A percentile compares a stretch with the other conserved stretches of the same genome.
These are phyloP conservation scores for Copidosoma aretas DNA, from an alignment of 2,888 invertebrate species.

Conservation along the genomic window DNA sequence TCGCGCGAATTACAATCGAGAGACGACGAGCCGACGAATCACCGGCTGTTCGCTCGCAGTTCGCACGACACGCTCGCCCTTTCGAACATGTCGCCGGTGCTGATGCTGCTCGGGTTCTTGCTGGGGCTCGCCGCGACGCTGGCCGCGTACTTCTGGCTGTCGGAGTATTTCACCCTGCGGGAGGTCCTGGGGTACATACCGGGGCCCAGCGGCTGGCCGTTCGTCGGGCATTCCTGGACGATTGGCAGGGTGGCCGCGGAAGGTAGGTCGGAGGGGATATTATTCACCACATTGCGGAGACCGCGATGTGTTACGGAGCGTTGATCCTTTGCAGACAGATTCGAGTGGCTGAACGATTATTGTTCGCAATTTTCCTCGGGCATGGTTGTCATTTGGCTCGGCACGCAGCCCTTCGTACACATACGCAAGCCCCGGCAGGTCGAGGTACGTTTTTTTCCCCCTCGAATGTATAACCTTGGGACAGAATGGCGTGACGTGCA, in stretches of 20 bases:
- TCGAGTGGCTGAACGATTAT: slow-evolving; percentile 42
- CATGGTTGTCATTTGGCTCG: slow-evolving; percentile 46
- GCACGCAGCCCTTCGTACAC: slow-evolving; percentile 38
- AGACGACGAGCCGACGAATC: neutral
- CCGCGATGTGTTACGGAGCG: too few species aligned
- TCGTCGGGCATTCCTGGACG: slow-evolving; percentile 41
- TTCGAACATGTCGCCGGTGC: slow-evolving; percentile 27
- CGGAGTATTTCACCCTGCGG: slow-evolving; percentile 33
- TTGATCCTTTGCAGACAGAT: slow-evolving; percentile 42
- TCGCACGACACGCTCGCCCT: too few species aligned
- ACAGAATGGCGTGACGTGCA: too few species aligned
- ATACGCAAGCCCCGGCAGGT: slow-evolving; percentile 48
- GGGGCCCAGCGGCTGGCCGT: slow-evolving; percentile 45
- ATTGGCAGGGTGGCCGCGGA: slow-evolving; percentile 36
- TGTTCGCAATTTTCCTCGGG: slow-evolving; percentile 44
- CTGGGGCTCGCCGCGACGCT: slow-evolving; percentile 6
- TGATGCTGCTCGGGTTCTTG: slow-evolving; percentile 21
- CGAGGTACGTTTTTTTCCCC: slow-evolving; percentile 49
- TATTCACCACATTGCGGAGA: too few species aligned
- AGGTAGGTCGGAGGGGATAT: too few species aligned
- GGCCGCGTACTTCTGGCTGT: slow-evolving; percentile 25
- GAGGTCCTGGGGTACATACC: slow-evolving; percentile 44
- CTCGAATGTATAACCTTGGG: too few species aligned
- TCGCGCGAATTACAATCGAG: neutral
- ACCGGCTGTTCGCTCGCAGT: too few species aligned